Evolutionary conservation across 1,140 invertebrate genomes (phyloP).

Genomic region (Penaeus vannamei): DNA sequence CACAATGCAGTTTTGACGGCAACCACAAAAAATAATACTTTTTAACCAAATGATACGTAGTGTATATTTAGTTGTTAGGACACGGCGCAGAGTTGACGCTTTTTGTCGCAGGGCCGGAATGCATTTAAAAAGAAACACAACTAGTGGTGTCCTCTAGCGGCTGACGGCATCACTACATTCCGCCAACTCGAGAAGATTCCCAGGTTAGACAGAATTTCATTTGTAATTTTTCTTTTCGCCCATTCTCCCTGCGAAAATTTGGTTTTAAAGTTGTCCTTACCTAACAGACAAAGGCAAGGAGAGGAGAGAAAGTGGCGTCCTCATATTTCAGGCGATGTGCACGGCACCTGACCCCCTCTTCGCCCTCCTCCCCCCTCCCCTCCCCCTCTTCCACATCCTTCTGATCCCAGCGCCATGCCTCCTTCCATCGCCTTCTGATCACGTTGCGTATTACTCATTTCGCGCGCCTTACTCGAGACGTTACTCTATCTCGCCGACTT

Average conservation of each 20-base stretch:
- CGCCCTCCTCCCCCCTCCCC: neutral
- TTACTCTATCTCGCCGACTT: no score
- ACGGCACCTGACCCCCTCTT: neutral
- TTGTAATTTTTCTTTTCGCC: constrained; percentile 34
- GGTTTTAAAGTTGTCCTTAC: constrained; percentile 49
- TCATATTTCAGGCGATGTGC: constrained; percentile 35
- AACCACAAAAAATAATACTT: no score
- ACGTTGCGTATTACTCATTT: no score
- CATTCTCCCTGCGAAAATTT: constrained; percentile 31
- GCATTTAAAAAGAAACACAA: neutral
- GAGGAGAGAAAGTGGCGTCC: constrained; percentile 3
- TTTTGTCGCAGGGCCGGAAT: neutral
- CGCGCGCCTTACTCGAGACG: no score
- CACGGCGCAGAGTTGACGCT: neutral
- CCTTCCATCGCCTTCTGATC: no score
- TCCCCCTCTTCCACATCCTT: neutral
- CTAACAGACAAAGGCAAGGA: constrained; percentile 47
- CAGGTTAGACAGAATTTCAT: constrained; percentile 46
- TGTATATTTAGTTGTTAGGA: no score
- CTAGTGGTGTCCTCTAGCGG: constrained; percentile 22
- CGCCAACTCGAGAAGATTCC: constrained; percentile 33
- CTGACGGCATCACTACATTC: constrained; percentile 19
- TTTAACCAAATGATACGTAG: no score
- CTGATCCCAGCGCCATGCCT: neutral
- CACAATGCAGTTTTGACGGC: no score